A percentile compares a stretch with the other conserved stretches of the same genome.
phyloP scores from a whole-genome alignment of 2,797 vertebrate genomes.

The Myotis pilosus region DNA sequence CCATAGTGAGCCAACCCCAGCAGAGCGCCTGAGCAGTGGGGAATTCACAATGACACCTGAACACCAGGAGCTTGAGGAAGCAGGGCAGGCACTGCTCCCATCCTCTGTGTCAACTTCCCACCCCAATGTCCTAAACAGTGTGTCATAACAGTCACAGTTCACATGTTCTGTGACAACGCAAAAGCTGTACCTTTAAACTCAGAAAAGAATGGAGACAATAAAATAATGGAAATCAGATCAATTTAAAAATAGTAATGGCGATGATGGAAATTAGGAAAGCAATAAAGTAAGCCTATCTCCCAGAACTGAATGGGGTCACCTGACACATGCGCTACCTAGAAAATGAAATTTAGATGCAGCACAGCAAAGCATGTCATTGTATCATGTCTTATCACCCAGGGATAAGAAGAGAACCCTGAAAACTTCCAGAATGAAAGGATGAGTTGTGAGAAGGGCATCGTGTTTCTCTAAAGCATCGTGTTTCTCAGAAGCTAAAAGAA shows the following conservation, averaged over 20 bases:
- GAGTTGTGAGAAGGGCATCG: too few species aligned
- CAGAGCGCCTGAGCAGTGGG: rapidly evolving
- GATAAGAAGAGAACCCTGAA: neutral
- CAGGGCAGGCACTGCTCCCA: too few species aligned
- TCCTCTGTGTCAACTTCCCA: rapidly evolving
- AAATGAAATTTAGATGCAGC: neutral
- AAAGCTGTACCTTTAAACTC: neutral
- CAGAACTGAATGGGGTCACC: too few species aligned
- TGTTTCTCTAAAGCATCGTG: neutral
- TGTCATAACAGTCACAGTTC: neutral
- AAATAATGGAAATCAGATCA: neutral
- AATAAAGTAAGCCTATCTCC: neutral
- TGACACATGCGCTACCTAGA: too few species aligned
- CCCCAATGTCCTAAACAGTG: too few species aligned
- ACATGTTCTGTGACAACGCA: neutral
- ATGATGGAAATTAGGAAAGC: neutral
- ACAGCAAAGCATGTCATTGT: rapidly evolving
- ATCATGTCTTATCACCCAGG: neutral
- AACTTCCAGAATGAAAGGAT: neutral
- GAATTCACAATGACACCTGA: neutral
- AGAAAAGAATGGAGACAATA: neutral
- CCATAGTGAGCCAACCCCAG: rapidly evolving
- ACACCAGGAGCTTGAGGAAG: rapidly evolving
- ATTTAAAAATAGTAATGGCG: neutral
- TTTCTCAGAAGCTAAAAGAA: neutral